Evolutionary conservation across 2,888 invertebrate species (phyloP), one percentile per base, ranked within the genome.

Genomic region (Dioctria rufipes): DNA sequence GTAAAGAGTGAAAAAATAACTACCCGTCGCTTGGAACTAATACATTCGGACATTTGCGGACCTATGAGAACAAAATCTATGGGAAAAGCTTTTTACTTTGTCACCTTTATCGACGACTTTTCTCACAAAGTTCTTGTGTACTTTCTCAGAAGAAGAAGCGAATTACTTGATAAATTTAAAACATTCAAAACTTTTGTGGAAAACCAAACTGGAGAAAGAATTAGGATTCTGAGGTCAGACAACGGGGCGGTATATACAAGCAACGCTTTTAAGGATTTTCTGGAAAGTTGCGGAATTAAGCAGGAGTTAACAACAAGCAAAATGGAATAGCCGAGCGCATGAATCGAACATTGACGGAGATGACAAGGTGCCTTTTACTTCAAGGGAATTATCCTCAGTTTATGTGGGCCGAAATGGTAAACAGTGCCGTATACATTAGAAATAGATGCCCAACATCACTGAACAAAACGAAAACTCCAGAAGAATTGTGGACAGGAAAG

Each of bases 351-450:
- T 46, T 60, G 8, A n/a, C 67, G 37, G 80, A 81, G 51, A 81
- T 80, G 80, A 67, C 63, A 4, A 54, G 80, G 11, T 81, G 75
- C n/a, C 6, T 81, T 9, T 9, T 81, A 3, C 49, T 60, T 11
- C 67, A 81, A 40, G 71, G 75, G 79, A 84, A 83, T 0, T 25
- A 85, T 3, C 46, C 78, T 5, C 82, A 83, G 43, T 79, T 71
- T 3, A 80, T 86, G 3, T 88, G 87, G 87, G 86, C 86, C 39
- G 87, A 88, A 83, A 86, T 87, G 0, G 84, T 86, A 0, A 83
- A 84, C 4, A 86, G 25, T n/a, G 37, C 3, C 3, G 4, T n/a
- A n/a, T n/a, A n/a, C n/a, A n/a, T n/a, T n/a, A n/a, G n/a, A n/a
- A n/a, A n/a, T n/a, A n/a, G n/a, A n/a, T n/a, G n/a, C n/a, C n/a